Conservation (phyloP, 30 jellyfish, hydroid and myxozoan species). For the Rhopilema esculentum region DNA sequence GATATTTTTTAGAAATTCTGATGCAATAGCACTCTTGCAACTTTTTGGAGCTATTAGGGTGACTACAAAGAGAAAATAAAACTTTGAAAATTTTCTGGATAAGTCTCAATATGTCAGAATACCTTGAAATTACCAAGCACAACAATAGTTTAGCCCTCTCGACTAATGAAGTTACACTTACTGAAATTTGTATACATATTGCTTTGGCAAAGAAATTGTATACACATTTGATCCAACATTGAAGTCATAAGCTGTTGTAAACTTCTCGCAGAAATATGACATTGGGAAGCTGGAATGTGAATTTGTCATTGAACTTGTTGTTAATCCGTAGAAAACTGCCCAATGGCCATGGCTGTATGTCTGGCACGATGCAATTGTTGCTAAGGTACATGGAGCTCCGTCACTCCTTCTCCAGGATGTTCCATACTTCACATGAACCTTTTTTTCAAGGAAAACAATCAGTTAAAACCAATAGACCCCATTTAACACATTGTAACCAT, state of each 20-base stretch:
- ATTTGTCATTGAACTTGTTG: slow-evolving; percentile 16
- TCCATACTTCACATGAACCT: slow-evolving; percentile 56
- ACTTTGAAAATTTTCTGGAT: too few relatives aligned
- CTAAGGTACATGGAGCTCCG: slow-evolving; percentile 38
- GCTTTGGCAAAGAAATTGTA: slow-evolving; percentile 14
- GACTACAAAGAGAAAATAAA: too few relatives aligned
- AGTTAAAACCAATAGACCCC: not conserved
- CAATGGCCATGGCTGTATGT: slow-evolving; percentile 26
- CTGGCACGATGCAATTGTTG: slow-evolving; percentile 45
- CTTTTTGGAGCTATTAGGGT: too few relatives aligned
- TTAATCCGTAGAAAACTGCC: slow-evolving; percentile 25
- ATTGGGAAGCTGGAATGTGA: slow-evolving; percentile 2
- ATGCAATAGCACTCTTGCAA: too few relatives aligned
- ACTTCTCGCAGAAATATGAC: slow-evolving; percentile 34
- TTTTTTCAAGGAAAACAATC: not conserved
- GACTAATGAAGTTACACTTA: slow-evolving; percentile 18
- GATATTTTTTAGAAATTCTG: too few relatives aligned
- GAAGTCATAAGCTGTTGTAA: slow-evolving; percentile 24
- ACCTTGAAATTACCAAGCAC: too few relatives aligned
- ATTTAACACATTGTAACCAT: not conserved
- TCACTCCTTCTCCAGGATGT: slow-evolving; percentile 66
- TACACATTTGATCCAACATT: slow-evolving; percentile 42
- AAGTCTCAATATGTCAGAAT: too few relatives aligned
- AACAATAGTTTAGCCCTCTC: too few relatives aligned
- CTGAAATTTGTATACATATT: slow-evolving; percentile 15